Base-by-base conservation (phyloP, 2,113 vertebrate species). In the Ptilorrhoa leucosticta region DNA sequence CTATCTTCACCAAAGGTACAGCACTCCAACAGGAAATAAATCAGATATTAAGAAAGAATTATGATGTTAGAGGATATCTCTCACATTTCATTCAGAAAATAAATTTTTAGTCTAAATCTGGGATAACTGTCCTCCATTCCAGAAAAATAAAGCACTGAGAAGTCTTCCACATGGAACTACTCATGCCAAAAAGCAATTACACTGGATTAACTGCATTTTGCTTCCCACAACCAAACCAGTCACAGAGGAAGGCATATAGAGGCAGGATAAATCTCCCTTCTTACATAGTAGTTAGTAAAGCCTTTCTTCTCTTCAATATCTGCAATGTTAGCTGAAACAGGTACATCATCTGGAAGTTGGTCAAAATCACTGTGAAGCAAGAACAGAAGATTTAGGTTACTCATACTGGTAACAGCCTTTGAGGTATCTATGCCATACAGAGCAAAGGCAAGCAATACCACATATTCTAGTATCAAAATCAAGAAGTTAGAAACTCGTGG, bases 271-370 rank as follows among this genome's bases (percentile, higher is more conserved):
- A 51, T 81, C 40, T 65, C 56, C 28, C 22, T 91, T 81, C 99
- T 98, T 98, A 99, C 99, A 28, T 97, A 99, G 88, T 99, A 98
- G 87, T 98, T 98, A 50, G 98, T 98, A 97, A 99, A 99, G 40
- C 99, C 99, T 85, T 97, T 99, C 94, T 98, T 99, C 97, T 99
- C 99, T 87, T 99, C 99, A 9, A 98, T 97, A 71, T 99, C 99
- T 10, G 99, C 99, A 30, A 99, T 98, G 92, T 98, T 98, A 88
- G 99, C 99, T 5, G 98, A 99, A 94, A 99, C 37, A 1, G 99
- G 98, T 31, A 99, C 96, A 22, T 99, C 98, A 35, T 99, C 97
- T 1, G 99, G 99, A 60, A 99, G 98, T 97, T 99, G 99, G 37
- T 99, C 99, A 58, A 99, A 99, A 96, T 99, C 99, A 75, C 98